These are phyloP conservation scores for Phalera bucephala DNA, from an alignment of 2,888 invertebrate species.

Conservation along the genomic window DNA sequence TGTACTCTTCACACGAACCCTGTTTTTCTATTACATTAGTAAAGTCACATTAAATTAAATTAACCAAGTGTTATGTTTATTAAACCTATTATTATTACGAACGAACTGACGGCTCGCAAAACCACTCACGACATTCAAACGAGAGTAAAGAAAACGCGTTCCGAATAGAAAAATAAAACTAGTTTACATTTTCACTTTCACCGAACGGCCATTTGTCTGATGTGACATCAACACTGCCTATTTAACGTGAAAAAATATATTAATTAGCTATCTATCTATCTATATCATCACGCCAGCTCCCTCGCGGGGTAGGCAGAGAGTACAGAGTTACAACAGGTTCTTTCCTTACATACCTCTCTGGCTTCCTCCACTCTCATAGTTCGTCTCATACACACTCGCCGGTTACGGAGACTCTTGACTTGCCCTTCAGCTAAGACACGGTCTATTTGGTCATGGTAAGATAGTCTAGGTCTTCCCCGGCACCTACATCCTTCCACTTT, in stretches of 20 bases:
- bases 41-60: neutral
- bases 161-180: constrained; percentile 23
- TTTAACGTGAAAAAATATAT: neutral
- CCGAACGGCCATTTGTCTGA: neutral
- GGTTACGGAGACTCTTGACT: too few relatives aligned
- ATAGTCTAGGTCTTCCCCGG: too few relatives aligned
- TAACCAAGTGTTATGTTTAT: neutral
- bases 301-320: too few relatives aligned
- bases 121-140: neutral
- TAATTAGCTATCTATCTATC: too few relatives aligned
- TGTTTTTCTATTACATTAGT: neutral
- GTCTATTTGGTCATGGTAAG: too few relatives aligned
- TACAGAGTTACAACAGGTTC: too few relatives aligned
- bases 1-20: neutral
- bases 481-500: too few relatives aligned
- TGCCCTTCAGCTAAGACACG: too few relatives aligned
- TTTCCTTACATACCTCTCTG: too few relatives aligned
- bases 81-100: neutral
- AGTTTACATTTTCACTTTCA: constrained; percentile 27
- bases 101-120: neutral
- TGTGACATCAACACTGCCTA: neutral
- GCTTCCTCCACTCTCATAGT: too few relatives aligned
- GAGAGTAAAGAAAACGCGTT: constrained; percentile 17
- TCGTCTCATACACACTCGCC: too few relatives aligned
- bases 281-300: too few relatives aligned